Evolutionary conservation across 2,113 vertebrate genomes (phyloP), one percentile per base, ranked within the genome.

Genomic region (Desmodus rotundus): DNA sequence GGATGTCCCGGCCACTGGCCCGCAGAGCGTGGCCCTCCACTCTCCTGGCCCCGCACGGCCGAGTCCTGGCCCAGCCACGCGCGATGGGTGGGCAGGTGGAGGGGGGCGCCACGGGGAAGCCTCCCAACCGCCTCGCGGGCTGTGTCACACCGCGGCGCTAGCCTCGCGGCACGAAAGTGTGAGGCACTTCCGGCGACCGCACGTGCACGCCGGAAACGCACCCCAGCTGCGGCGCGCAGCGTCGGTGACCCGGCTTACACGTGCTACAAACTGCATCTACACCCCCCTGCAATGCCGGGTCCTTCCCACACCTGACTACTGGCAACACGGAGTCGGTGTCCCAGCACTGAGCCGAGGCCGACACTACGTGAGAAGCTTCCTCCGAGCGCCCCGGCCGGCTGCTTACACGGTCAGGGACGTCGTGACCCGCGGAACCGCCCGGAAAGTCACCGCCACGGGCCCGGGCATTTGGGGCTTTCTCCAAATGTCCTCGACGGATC

Each of bases 151-250:
- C 9, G 5, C 74, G 6, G 5, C 74, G 6, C 45, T 43, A 15
- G 20, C 54, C 20, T 2, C 3, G 3, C 11, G 10, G 68, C 16
- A 26, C 14, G 6, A 6, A 58, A 38, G 45, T 16, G 8, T 24
- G 1, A 0, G 11, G 33, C 8, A 28, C 88, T 88, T 96, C 83
- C 1, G 14, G 83, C n/a, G 43, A 47, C 16, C 0, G n/a, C 73
- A 3, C 0, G 2, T 1, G 22, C 26, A 17, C 8, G 0, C 72
- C 31, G 10, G 78, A 89, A 78, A 16, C 11, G 4, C 52, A 3
- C 3, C 19, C 20, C 38, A 0, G 19, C 72, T 0, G 0, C 33
- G n/a, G 5, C 3, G 36, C 14, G n/a, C 2, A 65, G 28, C 22
- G 24, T 3, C 24, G 4, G 28, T 8, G 15, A 19, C 74, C 2